Base-by-base conservation (phyloP, 2,888 invertebrate genomes). In the Brachyptera putata region DNA sequence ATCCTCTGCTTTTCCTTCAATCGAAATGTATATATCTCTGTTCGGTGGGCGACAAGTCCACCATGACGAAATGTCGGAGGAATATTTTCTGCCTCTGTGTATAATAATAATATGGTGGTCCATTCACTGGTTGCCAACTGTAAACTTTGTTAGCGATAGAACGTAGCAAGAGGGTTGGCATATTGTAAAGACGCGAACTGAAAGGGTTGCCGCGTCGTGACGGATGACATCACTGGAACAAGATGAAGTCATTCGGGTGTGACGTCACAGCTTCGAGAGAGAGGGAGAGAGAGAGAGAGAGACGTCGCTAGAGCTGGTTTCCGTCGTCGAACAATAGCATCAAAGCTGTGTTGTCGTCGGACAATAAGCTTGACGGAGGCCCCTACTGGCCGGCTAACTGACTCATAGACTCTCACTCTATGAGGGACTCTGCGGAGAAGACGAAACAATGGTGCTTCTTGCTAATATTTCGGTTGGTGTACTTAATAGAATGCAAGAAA, bases 171-270 rank as follows among this genome's bases (percentile, higher is more conserved):
- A 48, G 50, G 50, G 59, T 16, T n/a, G 41, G 39, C 46, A 46
- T 46, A 46, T 36, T 53, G 62, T 34, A 49, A 53, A 36, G 57
- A n/a, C n/a, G 60, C 48, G 30, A 30, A 34, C 14, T 41, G 46
- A 41, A 62, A 59, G 57, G 53, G 60, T 57, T 57, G 61, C 56
- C 55, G 34, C 53, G n/a, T 53, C 53, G 57, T 63, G 62, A 63
- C 62, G 62, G 62, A 63, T 63, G 62, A 60, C 62, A 63, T 63
- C 60, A 57, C 57, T 56, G 59, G 59, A 72, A 74, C 72, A 72
- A 74, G 76, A 74, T 74, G 75, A 75, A 77, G 74, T 76, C 76
- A 75, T 73, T 75, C 75, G 75, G 70, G 76, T 76, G 76, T 74
- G 76, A 76, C 78, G 77, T 78, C 77, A 76, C 76, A 76, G 75